Conservation (phyloP, 1,140 invertebrate species). For the Macrosteles quadrilineatus region DNA sequence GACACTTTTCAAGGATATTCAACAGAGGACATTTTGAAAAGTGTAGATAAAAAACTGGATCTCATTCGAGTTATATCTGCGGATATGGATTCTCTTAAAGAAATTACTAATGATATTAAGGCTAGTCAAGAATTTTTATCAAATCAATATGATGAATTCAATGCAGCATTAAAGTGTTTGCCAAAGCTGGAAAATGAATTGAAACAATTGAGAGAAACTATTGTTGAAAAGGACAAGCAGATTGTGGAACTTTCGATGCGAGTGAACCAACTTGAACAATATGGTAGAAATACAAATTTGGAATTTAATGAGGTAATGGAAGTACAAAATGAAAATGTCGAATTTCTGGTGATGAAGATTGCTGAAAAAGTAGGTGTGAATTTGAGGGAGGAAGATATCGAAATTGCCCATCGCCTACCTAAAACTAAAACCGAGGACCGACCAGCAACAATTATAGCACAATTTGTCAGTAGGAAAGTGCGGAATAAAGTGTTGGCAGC, state of each 20-base stretch:
- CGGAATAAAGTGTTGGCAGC: not conserved
- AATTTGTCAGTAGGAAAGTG: not conserved
- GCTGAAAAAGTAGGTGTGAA: not conserved
- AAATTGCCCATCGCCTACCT: not conserved
- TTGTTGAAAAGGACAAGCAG: not conserved
- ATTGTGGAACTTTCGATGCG: not conserved
- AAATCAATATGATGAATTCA: not conserved
- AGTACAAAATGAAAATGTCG: not conserved
- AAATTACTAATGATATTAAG: not conserved
- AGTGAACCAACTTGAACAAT: not conserved
- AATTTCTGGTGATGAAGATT: not conserved
- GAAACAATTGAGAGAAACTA: not conserved
- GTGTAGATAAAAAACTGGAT: not conserved
- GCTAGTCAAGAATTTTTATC: slow-evolving; percentile 1
- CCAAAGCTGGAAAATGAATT: not conserved
- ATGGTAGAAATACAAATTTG: not conserved
- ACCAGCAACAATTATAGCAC: not conserved
- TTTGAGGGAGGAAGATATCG: slow-evolving; percentile 6
- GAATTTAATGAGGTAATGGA: not conserved
- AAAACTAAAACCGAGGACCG: not conserved
- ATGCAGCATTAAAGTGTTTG: not conserved
- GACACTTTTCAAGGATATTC: not conserved
- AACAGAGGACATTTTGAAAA: not conserved
- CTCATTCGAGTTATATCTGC: not conserved
- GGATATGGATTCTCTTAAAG: not conserved